Evolutionary conservation across 1,140 invertebrate species (phyloP).

Genomic region (Zaprionus davidi): DNA sequence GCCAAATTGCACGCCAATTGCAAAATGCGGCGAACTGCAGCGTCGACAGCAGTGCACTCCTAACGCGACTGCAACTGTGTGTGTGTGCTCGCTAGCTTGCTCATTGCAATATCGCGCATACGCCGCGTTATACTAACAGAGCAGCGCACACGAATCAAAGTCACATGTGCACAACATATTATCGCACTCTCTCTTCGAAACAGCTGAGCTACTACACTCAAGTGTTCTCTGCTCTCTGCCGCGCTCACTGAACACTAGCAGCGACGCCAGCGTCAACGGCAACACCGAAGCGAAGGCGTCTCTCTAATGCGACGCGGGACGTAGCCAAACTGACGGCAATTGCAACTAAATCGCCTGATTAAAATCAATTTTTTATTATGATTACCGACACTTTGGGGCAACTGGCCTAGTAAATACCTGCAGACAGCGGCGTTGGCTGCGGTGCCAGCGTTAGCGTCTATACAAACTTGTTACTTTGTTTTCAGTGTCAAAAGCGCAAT

Average conservation of each 20-base stretch:
- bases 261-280: constrained; percentile 15
- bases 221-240: not conserved
- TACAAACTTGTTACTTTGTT: constrained; percentile 45
- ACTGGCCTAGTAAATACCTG: constrained; percentile 63
- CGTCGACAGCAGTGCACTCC: constrained; percentile 9
- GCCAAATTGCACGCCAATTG: constrained; percentile 52
- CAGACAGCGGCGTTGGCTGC: not conserved
- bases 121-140: constrained; percentile 56
- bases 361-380: constrained; percentile 64
- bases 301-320: not conserved
- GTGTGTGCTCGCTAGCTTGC: constrained; percentile 6
- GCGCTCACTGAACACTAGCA: not conserved
- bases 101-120: constrained; percentile 62
- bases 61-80: not conserved
- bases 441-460: constrained; percentile 47
- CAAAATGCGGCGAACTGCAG: constrained; percentile 26
- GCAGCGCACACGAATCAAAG: constrained; percentile 21
- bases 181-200: constrained; percentile 32
- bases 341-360: constrained; percentile 80
- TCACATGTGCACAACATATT: constrained; percentile 59
- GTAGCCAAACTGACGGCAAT: constrained; percentile 44
- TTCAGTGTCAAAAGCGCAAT: constrained; percentile 71
- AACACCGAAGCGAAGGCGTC: not conserved
- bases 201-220: constrained; percentile 63
- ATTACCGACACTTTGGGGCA: constrained; percentile 56